Percentiles rank a stretch among this genome's conserved stretches.
Evolutionary conservation across 2,113 vertebrate genomes (phyloP).

Genomic region (Pimephales promelas): DNA sequence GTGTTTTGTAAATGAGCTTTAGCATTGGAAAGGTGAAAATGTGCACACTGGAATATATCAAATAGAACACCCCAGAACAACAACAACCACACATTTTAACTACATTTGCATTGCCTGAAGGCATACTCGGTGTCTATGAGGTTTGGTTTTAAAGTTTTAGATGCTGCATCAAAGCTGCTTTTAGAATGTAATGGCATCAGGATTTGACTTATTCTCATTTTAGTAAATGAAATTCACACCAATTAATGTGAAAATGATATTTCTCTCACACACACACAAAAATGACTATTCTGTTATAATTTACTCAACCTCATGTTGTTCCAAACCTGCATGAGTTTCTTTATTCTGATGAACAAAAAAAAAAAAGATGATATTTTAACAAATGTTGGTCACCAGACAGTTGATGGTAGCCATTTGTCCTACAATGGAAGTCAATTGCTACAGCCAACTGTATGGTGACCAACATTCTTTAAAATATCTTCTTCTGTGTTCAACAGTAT

Average conservation of each 20-base stretch:
- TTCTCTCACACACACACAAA: no score
- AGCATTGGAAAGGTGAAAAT: slow-evolving; percentile 7
- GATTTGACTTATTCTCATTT: neutral
- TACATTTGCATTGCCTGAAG: neutral
- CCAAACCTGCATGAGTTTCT: no score
- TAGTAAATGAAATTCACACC: neutral
- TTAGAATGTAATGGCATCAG: neutral
- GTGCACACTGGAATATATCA: neutral
- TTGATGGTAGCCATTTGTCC: no score
- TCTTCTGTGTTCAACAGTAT: no score
- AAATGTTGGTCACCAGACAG: no score
- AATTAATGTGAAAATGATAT: neutral
- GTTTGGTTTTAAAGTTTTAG: neutral
- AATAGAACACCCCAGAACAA: neutral
- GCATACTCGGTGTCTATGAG: neutral
- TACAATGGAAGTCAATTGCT: no score
- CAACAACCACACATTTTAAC: neutral
- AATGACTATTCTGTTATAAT: no score
- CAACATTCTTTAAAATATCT: no score
- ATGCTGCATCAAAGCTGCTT: neutral
- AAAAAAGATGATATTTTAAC: no score
- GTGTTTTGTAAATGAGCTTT: slow-evolving; percentile 23
- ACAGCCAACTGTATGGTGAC: no score
- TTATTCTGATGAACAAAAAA: no score
- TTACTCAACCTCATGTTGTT: no score